Percentiles rank a stretch among this genome's conserved stretches.
phyloP scores from a whole-genome alignment of 2,797 vertebrate genomes.

The Cygnus olor region DNA sequence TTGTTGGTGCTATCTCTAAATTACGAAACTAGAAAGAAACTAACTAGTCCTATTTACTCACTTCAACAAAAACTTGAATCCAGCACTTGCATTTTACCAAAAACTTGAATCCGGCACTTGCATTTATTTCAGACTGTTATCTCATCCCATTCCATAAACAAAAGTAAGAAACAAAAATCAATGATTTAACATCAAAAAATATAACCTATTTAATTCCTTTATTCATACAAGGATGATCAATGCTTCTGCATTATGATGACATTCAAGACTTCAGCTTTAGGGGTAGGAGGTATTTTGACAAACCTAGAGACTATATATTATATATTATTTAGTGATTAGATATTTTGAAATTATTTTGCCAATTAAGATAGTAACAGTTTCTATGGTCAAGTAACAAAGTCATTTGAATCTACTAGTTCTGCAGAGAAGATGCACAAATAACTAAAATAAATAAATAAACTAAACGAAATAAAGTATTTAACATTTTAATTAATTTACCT shows the following conservation, averaged over 20 bases:
- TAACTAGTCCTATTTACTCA: neutral
- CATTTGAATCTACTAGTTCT: neutral
- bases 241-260: neutral
- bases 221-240: neutral
- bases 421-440: neutral
- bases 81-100: no score
- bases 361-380: neutral
- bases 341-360: neutral
- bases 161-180: neutral
- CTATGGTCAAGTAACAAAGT: neutral
- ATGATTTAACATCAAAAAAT: neutral
- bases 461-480: neutral
- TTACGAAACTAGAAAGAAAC: neutral
- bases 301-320: neutral
- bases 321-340: neutral
- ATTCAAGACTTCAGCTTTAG: neutral
- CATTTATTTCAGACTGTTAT: neutral
- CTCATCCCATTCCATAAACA: neutral
- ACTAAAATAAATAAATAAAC: neutral
- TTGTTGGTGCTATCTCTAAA: neutral
- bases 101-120: no score
- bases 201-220: neutral
- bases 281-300: neutral
- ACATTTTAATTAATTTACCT: constrained; percentile 4
- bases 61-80: no score